These are phyloP conservation scores for Scolopax rusticola DNA, from an alignment of 2,797 vertebrate species.

Conservation along the genomic window DNA sequence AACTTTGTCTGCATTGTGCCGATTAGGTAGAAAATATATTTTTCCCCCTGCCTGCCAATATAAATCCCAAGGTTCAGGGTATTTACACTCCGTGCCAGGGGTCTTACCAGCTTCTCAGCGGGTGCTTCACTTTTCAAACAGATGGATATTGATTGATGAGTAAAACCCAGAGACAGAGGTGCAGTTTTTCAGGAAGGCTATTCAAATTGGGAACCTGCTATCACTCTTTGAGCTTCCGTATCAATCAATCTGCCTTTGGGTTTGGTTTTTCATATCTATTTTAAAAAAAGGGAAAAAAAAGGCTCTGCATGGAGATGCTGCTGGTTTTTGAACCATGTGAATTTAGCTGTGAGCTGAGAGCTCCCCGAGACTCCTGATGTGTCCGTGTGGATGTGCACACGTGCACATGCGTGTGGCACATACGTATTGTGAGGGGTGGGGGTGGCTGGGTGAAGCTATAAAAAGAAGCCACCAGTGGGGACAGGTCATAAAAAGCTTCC, in stretches of 20 bases:
- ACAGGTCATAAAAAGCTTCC: constrained; percentile 53
- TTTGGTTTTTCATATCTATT: not conserved
- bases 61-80: not conserved
- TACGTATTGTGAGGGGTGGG: not conserved
- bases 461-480: not conserved
- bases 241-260: not conserved
- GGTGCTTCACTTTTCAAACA: constrained; percentile 21
- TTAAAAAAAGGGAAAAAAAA: not conserved
- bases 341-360: not conserved
- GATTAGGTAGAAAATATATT: not conserved
- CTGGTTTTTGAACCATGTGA: not conserved
- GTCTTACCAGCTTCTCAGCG: constrained; percentile 33
- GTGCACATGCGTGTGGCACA: accelerated
- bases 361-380: not conserved
- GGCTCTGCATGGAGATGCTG: not conserved
- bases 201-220: not conserved
- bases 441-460: not conserved
- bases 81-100: not conserved
- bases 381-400: accelerated
- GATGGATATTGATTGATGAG: constrained; percentile 26
- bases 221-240: not conserved
- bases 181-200: not conserved
- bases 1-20: not conserved
- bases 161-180: not conserved
- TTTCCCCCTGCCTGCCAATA: not conserved